Evolutionary conservation across 2,797 vertebrate species (phyloP).

Genomic region (Sebastolobus altivelis): DNA sequence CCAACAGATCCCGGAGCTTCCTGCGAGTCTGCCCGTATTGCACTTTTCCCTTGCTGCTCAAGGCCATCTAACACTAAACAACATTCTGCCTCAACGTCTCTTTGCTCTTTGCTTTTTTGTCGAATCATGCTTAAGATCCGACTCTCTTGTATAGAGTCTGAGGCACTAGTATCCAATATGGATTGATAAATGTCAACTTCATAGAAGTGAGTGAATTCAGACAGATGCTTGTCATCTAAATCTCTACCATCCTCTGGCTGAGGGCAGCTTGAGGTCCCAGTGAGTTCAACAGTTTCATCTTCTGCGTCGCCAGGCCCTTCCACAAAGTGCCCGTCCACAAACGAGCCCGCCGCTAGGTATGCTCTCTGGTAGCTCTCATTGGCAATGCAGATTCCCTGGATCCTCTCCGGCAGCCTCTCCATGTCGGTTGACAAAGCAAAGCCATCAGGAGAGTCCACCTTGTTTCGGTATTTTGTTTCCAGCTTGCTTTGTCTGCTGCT

Average conservation of each 20-base stretch:
- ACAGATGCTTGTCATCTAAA: conserved; percentile 99
- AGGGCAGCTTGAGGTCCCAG: conserved; percentile 94
- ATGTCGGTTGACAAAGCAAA: conserved; percentile 82
- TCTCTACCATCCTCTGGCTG: conserved; percentile 93
- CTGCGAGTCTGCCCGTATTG: conserved; percentile 97
- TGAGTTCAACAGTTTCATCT: conserved; percentile 91
- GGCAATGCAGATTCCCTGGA: conserved; percentile 94
- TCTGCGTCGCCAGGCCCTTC: conserved; percentile 94
- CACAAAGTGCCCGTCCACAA: conserved; percentile 98
- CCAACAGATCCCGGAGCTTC: conserved; percentile 92
- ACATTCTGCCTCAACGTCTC: conserved; percentile 96
- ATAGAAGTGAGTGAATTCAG: conserved; percentile 99
- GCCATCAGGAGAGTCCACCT: conserved; percentile 84
- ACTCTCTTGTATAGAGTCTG: conserved; percentile 98
- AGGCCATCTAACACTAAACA: conserved; percentile 97
- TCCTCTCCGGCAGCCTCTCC: conserved; percentile 90
- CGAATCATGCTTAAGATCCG: conserved; percentile 99
- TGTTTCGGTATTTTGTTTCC: conserved; percentile 96
- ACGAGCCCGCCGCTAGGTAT: conserved; percentile 97
- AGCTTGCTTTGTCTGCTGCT: conserved; percentile 96
- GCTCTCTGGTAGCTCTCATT: conserved; percentile 91
- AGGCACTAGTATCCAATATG: conserved; percentile 99
- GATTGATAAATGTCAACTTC: conserved; percentile 99
- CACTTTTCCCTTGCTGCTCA: conserved; percentile 98
- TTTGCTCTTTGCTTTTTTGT: conserved; percentile 95